These are phyloP conservation scores for Junonia oenone DNA, from an alignment of 2,888 invertebrate genomes.

Conservation along the genomic window DNA sequence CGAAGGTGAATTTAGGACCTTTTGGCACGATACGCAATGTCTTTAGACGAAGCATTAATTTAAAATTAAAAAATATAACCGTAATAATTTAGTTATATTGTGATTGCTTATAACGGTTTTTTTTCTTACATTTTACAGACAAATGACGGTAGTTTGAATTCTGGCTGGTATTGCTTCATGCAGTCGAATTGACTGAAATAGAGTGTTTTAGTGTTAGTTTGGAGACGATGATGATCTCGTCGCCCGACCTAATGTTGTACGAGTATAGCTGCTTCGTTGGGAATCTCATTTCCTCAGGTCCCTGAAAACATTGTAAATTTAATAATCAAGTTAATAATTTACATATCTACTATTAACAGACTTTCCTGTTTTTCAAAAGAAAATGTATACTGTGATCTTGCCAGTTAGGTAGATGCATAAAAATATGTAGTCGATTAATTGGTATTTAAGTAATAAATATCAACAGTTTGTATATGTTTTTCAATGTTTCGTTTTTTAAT, in stretches of 20 bases:
- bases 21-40: background rate
- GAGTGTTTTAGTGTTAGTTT: slow-evolving; percentile 80
- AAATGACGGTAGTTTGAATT: slow-evolving; percentile 33
- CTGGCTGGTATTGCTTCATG: slow-evolving; percentile 22
- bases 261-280: slow-evolving; percentile 94
- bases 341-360: too few relatives aligned
- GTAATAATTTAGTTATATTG: too few relatives aligned
- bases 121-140: background rate
- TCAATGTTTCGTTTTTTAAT: too few relatives aligned
- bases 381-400: too few relatives aligned
- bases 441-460: too few relatives aligned
- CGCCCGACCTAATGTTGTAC: slow-evolving; percentile 93
- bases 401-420: too few relatives aligned
- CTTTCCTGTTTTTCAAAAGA: too few relatives aligned
- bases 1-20: background rate
- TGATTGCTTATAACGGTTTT: background rate
- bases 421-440: too few relatives aligned
- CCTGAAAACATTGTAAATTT: slow-evolving; percentile 50
- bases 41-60: background rate
- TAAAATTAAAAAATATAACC: too few relatives aligned
- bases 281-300: slow-evolving; percentile 93
- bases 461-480: background rate
- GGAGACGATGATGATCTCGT: slow-evolving; percentile 93
- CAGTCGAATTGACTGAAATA: slow-evolving; percentile 54
- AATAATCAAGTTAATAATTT: background rate